These are phyloP conservation scores for Apis mellifera DNA, from an alignment of 1,140 invertebrate species.

Conservation along the genomic window Amel_HAv3.1 CM009945.2:5394001-5394500, in stretches of 20 bases:
- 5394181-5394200: not conserved
- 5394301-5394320: constrained; percentile 41
- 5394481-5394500: constrained; percentile 79
- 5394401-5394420: constrained; percentile 66
- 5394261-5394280: constrained; percentile 13
- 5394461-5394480: constrained; percentile 69
- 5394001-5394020: no score
- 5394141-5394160: no score
- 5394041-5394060: no score
- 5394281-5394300: constrained; percentile 40
- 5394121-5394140: no score
- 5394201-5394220: not conserved
- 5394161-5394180: no score
- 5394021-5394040: no score
- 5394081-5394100: no score
- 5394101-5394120: no score
- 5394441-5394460: constrained; percentile 80
- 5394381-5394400: constrained; percentile 53
- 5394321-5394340: constrained; percentile 36
- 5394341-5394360: constrained; percentile 12
- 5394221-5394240: not conserved
- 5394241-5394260: constrained; percentile 42
- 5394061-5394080: no score
- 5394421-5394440: constrained; percentile 74
- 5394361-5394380: constrained; percentile 2